Conservation (phyloP, 2,113 vertebrate genomes). For the Sporophila hypoxantha region DNA sequence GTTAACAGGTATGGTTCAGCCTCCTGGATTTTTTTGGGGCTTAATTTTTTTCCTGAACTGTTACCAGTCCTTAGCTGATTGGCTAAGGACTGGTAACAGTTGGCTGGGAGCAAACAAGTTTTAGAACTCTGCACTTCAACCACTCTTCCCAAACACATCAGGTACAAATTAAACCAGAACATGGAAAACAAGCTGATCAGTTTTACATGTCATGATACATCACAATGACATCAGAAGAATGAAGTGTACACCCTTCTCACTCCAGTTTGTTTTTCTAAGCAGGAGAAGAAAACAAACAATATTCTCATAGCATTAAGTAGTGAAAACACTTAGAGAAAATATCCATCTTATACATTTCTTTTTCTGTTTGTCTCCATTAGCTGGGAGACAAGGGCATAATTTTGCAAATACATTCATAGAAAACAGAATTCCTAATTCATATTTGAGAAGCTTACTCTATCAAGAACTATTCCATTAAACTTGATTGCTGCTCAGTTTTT, state of each 20-base stretch:
- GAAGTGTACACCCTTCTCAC: background rate
- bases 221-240: background rate
- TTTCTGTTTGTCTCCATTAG: background rate
- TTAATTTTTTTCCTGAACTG: background rate
- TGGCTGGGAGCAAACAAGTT: background rate
- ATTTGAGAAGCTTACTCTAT: background rate
- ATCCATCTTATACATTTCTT: background rate
- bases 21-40: fast-evolving
- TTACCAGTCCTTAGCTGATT: background rate
- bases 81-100: no score
- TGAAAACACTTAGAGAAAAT: background rate
- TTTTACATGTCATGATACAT: background rate
- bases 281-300: background rate
- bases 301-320: background rate
- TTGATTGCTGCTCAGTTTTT: background rate
- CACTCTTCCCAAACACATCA: background rate
- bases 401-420: background rate
- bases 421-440: background rate
- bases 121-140: background rate
- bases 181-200: background rate
- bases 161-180: background rate
- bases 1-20: background rate
- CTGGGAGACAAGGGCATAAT: background rate
- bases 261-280: background rate
- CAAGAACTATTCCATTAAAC: background rate